phyloP scores from a whole-genome alignment of 37 sponge, comb jelly and placozoan genomes.

The Spongilla lacustris region DNA sequence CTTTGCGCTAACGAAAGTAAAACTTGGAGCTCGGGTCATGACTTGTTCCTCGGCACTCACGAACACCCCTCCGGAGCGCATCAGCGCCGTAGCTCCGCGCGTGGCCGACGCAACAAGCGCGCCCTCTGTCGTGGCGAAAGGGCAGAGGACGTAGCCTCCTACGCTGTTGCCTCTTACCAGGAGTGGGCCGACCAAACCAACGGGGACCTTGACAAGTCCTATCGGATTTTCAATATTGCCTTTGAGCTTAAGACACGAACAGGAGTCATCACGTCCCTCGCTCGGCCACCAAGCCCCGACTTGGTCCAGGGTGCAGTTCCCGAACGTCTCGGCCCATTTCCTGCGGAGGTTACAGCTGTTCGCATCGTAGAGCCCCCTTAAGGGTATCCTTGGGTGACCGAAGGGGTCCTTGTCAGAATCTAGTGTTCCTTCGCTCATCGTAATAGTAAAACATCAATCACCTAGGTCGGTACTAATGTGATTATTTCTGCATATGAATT shows the following conservation, averaged over 20 bases:
- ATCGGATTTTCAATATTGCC: slow-evolving; percentile 83
- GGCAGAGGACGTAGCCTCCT: slow-evolving; percentile 62
- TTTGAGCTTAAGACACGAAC: slow-evolving; percentile 65
- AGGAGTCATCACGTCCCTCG: slow-evolving; percentile 59
- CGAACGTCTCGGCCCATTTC: slow-evolving; percentile 71
- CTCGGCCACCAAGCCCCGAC: slow-evolving; percentile 74
- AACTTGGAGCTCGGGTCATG: slow-evolving; percentile 55
- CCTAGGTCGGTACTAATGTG: too few relatives aligned
- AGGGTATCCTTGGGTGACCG: slow-evolving; percentile 78
- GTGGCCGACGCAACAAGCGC: slow-evolving; percentile 82
- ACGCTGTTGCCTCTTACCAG: slow-evolving; percentile 60
- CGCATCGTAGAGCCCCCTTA: slow-evolving; percentile 68
- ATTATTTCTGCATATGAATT: too few relatives aligned
- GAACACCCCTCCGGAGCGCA: slow-evolving; percentile 66
- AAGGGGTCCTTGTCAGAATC: slow-evolving; percentile 51
- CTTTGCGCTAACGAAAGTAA: slow-evolving; percentile 12
- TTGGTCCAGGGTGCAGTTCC: slow-evolving; percentile 37
- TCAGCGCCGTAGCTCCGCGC: slow-evolving; percentile 68
- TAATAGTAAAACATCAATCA: neutral
- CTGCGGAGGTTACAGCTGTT: slow-evolving; percentile 54
- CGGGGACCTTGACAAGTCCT: slow-evolving; percentile 72
- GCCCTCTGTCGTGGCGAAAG: slow-evolving; percentile 83
- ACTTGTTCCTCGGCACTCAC: slow-evolving; percentile 17
- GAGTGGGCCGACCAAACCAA: slow-evolving; percentile 70
- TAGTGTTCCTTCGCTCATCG: neutral